Evolutionary conservation across 2,888 invertebrate genomes (phyloP).

Genomic region (Lochmaea crataegi): DNA sequence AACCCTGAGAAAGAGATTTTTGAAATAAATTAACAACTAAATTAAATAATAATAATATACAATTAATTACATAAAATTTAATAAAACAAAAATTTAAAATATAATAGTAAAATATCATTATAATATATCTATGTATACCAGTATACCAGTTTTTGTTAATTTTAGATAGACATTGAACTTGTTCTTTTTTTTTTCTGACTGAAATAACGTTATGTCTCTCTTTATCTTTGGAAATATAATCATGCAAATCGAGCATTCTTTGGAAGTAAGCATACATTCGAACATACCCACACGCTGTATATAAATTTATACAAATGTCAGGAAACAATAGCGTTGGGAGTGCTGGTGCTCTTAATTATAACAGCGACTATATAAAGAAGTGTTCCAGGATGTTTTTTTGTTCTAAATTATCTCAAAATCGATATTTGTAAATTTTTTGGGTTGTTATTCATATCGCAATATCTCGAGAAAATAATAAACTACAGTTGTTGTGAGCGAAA

Average conservation of each 20-base stretch:
- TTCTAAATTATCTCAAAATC: no score
- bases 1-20: no score
- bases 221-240: slow-evolving; percentile 20
- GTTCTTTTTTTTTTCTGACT: not conserved
- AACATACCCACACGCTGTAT: not conserved
- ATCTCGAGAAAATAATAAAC: no score
- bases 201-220: slow-evolving; percentile 1
- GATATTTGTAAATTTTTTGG: no score
- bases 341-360: not conserved
- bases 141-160: not conserved
- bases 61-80: no score
- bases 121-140: no score
- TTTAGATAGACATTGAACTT: not conserved
- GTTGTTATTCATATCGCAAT: no score
- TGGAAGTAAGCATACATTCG: slow-evolving; percentile 3
- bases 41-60: no score
- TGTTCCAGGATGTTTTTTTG: not conserved
- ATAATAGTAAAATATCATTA: no score
- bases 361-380: not conserved
- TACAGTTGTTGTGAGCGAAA: no score
- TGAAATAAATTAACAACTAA: no score
- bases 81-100: no score
- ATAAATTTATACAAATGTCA: not conserved
- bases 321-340: slow-evolving; percentile 2
- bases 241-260: slow-evolving; percentile 20